Evolutionary conservation across 2,888 invertebrate species (phyloP).

Genomic region (Papilio gigon): DNA sequence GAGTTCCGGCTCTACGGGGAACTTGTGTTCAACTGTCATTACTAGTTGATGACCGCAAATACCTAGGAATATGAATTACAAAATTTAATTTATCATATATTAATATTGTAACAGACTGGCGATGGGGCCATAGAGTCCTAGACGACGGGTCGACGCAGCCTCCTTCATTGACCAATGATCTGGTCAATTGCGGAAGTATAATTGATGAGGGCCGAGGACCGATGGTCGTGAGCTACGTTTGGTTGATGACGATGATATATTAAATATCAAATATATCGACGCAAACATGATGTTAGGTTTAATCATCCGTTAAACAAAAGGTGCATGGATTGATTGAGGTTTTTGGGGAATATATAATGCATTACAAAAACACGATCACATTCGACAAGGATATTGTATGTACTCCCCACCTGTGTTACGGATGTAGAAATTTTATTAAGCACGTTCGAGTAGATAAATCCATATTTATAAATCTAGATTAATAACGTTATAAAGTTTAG

Average conservation of each 20-base stretch:
- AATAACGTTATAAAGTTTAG: background rate
- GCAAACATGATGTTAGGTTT: background rate
- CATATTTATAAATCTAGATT: background rate
- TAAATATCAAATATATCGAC: too few relatives aligned
- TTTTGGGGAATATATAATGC: background rate
- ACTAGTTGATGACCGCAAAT: background rate
- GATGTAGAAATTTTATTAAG: background rate
- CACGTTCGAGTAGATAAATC: background rate
- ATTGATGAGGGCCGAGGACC: too few relatives aligned
- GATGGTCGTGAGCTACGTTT: too few relatives aligned
- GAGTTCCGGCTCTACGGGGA: slow-evolving; percentile 29
- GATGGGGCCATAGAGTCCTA: too few relatives aligned
- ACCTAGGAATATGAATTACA: too few relatives aligned
- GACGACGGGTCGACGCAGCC: too few relatives aligned
- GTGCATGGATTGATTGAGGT: background rate
- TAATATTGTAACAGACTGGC: too few relatives aligned
- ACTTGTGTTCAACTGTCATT: background rate
- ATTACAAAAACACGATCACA: background rate
- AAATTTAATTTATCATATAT: too few relatives aligned
- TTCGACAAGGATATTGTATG: background rate
- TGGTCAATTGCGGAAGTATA: too few relatives aligned
- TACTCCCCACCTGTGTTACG: too few relatives aligned
- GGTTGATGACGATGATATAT: too few relatives aligned
- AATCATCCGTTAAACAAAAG: background rate
- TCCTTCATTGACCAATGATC: too few relatives aligned